Evolutionary conservation across 1,140 invertebrate species (phyloP).

Genomic region (Spodoptera frugiperda): DNA sequence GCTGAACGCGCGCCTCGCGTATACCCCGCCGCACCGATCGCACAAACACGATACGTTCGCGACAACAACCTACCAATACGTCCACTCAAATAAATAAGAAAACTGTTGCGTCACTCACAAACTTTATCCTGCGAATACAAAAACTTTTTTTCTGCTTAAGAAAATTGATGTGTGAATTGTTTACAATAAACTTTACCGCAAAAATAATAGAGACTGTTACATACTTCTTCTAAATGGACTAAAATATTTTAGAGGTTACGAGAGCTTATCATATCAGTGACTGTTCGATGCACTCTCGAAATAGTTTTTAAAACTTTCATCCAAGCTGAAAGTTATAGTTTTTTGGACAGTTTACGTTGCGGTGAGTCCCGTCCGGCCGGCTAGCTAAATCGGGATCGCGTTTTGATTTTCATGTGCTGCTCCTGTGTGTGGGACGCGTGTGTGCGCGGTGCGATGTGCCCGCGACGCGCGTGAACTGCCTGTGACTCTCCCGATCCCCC

Average conservation of each 20-base stretch:
- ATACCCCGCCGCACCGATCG: slow-evolving; percentile 49
- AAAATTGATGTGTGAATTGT: slow-evolving; percentile 43
- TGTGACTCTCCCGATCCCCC: slow-evolving; percentile 86
- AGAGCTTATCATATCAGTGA: slow-evolving; percentile 68
- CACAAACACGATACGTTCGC: slow-evolving; percentile 59
- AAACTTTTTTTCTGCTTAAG: slow-evolving; percentile 16
- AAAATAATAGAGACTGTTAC: slow-evolving; percentile 53
- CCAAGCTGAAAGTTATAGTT: slow-evolving; percentile 41
- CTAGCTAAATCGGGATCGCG: slow-evolving; percentile 82
- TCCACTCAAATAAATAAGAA: slow-evolving; percentile 57
- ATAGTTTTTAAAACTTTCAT: slow-evolving; percentile 25
- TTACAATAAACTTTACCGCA: slow-evolving; percentile 35
- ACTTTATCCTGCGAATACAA: slow-evolving; percentile 30
- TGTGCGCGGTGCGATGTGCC: slow-evolving; percentile 82
- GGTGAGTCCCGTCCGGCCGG: slow-evolving; percentile 72
- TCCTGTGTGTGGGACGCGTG: slow-evolving; percentile 76
- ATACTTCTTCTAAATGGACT: slow-evolving; percentile 57
- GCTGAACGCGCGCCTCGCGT: slow-evolving; percentile 77
- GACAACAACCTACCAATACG: slow-evolving; percentile 56
- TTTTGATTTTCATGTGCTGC: slow-evolving; percentile 85
- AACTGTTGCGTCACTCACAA: slow-evolving; percentile 57
- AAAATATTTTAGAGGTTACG: slow-evolving; percentile 61
- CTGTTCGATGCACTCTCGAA: slow-evolving; percentile 54
- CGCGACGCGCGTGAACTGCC: slow-evolving; percentile 79
- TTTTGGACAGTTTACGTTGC: slow-evolving; percentile 60